Conservation (phyloP, 2,888 invertebrate genomes). For the Phyllotreta striolata region DNA sequence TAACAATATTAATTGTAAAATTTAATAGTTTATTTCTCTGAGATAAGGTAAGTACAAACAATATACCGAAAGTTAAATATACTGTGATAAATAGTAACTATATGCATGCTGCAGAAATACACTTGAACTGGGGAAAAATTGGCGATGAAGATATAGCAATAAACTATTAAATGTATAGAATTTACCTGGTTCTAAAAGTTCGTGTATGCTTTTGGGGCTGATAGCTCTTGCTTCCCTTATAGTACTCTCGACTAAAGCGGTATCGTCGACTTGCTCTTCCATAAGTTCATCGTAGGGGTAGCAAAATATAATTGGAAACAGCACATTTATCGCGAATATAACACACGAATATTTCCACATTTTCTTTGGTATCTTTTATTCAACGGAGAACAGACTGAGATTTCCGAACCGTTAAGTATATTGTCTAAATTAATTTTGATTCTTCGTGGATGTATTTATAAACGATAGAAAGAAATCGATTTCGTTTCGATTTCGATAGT, state of each 20-base stretch:
- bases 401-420: conserved; percentile 4
- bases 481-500: conserved; percentile 17
- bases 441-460: conserved; percentile 23
- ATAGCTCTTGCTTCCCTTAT: conserved; percentile 66
- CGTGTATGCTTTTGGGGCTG: conserved; percentile 54
- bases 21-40: too few species aligned
- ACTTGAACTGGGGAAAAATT: too few species aligned
- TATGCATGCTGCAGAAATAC: too few species aligned
- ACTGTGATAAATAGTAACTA: too few species aligned
- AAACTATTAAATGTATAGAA: neutral
- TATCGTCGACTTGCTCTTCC: conserved; percentile 62
- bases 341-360: conserved; percentile 7
- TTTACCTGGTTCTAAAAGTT: conserved; percentile 55
- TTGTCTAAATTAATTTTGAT: conserved; percentile 16
- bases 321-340: neutral
- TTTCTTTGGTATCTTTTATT: conserved; percentile 5
- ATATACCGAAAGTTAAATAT: too few species aligned
- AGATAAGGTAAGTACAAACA: too few species aligned
- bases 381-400: neutral
- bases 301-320: conserved; percentile 18
- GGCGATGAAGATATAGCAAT: too few species aligned
- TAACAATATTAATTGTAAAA: too few species aligned
- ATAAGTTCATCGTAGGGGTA: conserved; percentile 47
- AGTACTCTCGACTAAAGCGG: conserved; percentile 66
- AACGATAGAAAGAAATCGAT: conserved; percentile 12